phyloP scores from a whole-genome alignment of 2,113 vertebrate species.

The Ctenodactylus gundi region DNA sequence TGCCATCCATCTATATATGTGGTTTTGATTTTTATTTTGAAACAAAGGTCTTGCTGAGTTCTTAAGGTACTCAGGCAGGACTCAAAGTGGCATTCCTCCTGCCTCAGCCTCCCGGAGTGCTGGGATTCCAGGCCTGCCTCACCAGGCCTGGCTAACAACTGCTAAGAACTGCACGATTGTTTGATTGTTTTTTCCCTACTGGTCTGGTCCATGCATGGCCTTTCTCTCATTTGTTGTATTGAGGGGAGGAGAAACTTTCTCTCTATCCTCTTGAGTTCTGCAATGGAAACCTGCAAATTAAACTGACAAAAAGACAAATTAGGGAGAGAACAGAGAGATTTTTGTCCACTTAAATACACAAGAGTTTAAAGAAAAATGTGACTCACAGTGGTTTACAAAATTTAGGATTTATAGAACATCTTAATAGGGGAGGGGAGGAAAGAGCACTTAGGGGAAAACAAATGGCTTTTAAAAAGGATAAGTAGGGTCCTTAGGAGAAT shows the following conservation, averaged over 20 bases:
- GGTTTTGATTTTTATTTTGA: too few relatives aligned
- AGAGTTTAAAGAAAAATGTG: constrained; percentile 26
- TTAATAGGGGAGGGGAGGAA: not conserved
- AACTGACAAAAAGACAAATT: not conserved
- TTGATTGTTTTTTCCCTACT: not conserved
- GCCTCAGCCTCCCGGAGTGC: too few relatives aligned
- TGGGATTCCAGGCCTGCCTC: too few relatives aligned
- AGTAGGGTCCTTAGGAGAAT: not conserved
- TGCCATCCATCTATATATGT: too few relatives aligned
- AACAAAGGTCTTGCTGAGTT: too few relatives aligned
- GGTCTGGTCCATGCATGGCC: not conserved
- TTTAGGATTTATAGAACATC: not conserved
- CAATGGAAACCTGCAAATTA: not conserved
- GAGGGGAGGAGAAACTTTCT: not conserved
- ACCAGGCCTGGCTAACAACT: too few relatives aligned
- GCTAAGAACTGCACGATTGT: too few relatives aligned
- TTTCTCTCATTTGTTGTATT: not conserved
- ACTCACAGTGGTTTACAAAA: not conserved
- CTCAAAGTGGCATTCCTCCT: too few relatives aligned
- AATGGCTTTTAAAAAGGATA: constrained; percentile 35
- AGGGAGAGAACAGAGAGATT: not conserved
- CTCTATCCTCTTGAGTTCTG: not conserved
- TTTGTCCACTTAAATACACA: not conserved
- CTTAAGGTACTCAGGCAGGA: too few relatives aligned
- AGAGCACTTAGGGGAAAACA: not conserved